phyloP scores from a whole-genome alignment of 2,888 invertebrate genomes.

The Tenthredo notha region DNA sequence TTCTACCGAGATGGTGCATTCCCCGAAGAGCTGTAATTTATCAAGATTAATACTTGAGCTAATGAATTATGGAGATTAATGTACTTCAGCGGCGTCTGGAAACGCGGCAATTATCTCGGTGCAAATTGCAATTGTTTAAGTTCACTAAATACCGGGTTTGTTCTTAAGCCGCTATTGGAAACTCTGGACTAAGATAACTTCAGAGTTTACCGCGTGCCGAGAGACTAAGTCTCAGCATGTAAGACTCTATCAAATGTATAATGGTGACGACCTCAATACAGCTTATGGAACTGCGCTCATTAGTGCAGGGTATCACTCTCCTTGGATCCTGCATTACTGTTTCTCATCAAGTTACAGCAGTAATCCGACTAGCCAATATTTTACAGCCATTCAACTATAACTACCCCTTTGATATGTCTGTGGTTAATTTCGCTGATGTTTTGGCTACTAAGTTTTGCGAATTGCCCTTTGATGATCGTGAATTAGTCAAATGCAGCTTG shows the following conservation, averaged over 20 bases:
- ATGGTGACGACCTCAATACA: neutral
- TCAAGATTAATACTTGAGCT: slow-evolving; percentile 43
- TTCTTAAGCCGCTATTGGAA: neutral
- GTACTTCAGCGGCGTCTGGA: slow-evolving; percentile 32
- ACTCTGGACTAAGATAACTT: slow-evolving; percentile 4
- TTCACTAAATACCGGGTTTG: slow-evolving; percentile 10
- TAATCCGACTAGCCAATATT: neutral
- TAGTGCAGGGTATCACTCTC: neutral
- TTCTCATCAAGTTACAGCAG: neutral
- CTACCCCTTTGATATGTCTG: neutral
- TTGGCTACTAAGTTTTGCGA: neutral
- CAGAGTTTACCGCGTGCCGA: neutral
- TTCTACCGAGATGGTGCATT: slow-evolving; percentile 30
- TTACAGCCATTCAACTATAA: neutral
- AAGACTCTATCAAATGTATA: neutral
- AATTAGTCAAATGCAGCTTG: neutral
- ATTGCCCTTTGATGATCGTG: neutral
- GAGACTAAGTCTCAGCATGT: neutral
- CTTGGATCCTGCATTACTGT: neutral
- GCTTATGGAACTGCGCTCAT: neutral
- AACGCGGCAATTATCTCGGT: slow-evolving; percentile 23
- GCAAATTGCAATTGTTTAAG: slow-evolving; percentile 31
- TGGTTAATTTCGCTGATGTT: neutral
- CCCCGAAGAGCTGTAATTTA: slow-evolving; percentile 42
- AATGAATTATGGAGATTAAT: slow-evolving; percentile 44